phyloP scores from a whole-genome alignment of 2,113 vertebrate genomes.

The Epinephelus cyanopodus region DNA sequence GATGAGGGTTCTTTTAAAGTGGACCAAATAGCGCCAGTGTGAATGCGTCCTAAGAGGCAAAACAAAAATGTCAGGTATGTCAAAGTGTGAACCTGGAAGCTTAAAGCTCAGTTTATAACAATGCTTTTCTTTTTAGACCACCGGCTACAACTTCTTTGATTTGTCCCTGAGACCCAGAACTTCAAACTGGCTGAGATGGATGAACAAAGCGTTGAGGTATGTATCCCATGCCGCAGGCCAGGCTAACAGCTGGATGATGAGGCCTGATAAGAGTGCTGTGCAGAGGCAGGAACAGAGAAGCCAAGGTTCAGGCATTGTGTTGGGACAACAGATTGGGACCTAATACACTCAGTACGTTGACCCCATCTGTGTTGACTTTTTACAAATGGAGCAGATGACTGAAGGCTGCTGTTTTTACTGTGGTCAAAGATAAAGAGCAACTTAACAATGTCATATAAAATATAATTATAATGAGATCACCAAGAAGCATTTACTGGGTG shows the following conservation, averaged over 20 bases:
- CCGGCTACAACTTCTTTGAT: constrained; percentile 2
- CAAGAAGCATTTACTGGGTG: too few relatives aligned
- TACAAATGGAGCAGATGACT: background rate
- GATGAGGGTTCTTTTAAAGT: too few relatives aligned
- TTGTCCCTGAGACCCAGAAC: constrained; percentile 1
- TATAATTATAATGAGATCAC: too few relatives aligned
- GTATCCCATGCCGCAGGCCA: constrained; percentile 7
- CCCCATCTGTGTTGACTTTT: background rate
- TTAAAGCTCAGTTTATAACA: background rate
- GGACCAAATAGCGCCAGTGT: too few relatives aligned
- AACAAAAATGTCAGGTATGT: too few relatives aligned
- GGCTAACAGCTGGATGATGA: background rate
- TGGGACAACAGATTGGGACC: background rate
- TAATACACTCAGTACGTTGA: background rate
- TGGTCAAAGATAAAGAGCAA: background rate
- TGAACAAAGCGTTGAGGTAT: constrained; percentile 88
- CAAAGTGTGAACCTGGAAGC: too few relatives aligned
- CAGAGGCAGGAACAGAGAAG: background rate
- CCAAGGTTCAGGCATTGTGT: background rate
- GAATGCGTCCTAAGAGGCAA: too few relatives aligned
- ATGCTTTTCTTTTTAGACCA: constrained; percentile 1
- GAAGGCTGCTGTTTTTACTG: background rate
- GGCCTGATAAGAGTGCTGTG: background rate
- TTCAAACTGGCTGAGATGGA: constrained; percentile 84
- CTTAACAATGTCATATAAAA: too few relatives aligned